phyloP scores from a whole-genome alignment of 2,113 vertebrate genomes.

The Mesembrinibis cayennensis region DNA sequence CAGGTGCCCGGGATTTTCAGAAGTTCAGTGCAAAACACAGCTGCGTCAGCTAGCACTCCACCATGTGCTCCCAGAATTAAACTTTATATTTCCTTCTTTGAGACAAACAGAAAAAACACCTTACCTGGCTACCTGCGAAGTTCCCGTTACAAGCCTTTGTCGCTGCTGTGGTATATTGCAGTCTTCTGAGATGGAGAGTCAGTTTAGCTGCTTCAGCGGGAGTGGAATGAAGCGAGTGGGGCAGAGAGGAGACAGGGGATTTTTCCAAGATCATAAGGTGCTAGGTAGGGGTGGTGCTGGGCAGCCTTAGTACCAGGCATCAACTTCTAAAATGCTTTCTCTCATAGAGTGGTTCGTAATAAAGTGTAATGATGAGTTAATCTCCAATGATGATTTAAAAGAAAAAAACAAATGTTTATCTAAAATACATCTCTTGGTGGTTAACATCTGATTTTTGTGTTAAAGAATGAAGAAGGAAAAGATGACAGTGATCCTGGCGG shows the following conservation, averaged over 20 bases:
- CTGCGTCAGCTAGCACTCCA: not conserved
- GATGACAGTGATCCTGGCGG: slow-evolving; percentile 65
- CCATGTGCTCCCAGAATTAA: not conserved
- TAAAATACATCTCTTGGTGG: not conserved
- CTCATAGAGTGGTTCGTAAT: not conserved
- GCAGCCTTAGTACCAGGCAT: not conserved
- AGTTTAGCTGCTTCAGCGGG: not conserved
- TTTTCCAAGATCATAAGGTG: not conserved
- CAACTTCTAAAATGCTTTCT: not conserved
- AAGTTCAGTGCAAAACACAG: not conserved
- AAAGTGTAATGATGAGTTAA: not conserved
- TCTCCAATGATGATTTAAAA: not conserved
- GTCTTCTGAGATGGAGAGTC: not conserved
- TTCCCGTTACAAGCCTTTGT: not conserved
- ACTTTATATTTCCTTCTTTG: not conserved
- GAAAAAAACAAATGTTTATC: not conserved
- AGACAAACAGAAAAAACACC: not conserved
- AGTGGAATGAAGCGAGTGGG: not conserved
- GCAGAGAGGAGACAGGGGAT: not conserved
- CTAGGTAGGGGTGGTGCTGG: not conserved
- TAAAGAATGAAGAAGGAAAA: slow-evolving; percentile 76
- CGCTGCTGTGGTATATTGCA: not conserved
- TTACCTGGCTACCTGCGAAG: not conserved
- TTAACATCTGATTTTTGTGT: slow-evolving; percentile 16
- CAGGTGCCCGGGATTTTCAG: not conserved